Conservation (phyloP, 2,113 vertebrate species). For the Synodontis membranacea region DNA sequence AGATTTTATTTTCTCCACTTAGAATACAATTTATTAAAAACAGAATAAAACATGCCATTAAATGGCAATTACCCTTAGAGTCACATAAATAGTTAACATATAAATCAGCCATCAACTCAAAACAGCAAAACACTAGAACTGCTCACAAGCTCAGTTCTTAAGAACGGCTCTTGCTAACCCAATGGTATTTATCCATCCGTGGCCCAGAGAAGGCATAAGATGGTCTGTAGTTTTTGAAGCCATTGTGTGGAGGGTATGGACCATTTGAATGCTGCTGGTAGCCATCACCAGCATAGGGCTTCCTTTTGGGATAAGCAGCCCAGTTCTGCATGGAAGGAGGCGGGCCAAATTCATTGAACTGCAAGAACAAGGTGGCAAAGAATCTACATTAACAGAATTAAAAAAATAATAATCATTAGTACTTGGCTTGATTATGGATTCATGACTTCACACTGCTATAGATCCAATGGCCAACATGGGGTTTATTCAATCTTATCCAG, state of each 20-base stretch:
- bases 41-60: conserved; percentile 14
- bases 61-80: conserved; percentile 9
- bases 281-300: conserved; percentile 62
- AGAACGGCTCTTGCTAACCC: conserved; percentile 83
- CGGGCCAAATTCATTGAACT: conserved; percentile 76
- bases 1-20: conserved; percentile 24
- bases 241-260: conserved; percentile 65
- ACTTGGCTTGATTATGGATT: too few relatives aligned
- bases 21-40: conserved; percentile 17
- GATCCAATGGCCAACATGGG: background rate
- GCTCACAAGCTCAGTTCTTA: conserved; percentile 11
- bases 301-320: conserved; percentile 74
- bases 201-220: conserved; percentile 69
- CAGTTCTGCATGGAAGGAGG: conserved; percentile 71
- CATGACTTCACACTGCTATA: background rate
- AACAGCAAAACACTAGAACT: background rate
- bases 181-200: conserved; percentile 88
- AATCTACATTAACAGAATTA: background rate
- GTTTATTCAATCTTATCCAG: background rate
- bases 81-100: conserved; percentile 44
- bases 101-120: conserved; percentile 17
- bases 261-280: conserved; percentile 59
- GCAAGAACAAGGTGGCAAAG: background rate
- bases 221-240: conserved; percentile 67
- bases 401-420: too few relatives aligned